Base-by-base conservation (phyloP, 2,888 invertebrate species). In the Limenitis arthemis region DNA sequence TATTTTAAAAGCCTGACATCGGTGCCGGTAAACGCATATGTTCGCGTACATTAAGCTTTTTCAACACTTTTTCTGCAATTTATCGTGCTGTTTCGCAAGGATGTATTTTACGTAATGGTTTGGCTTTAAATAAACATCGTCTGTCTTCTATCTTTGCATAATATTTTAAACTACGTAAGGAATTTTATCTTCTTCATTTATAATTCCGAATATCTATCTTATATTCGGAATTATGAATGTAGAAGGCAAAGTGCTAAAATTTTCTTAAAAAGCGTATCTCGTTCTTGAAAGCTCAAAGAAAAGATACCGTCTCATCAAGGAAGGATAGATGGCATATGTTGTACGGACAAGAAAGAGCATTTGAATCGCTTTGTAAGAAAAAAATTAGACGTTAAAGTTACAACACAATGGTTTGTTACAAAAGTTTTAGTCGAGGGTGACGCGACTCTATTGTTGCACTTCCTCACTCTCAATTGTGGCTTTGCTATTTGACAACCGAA, bases 401-500 rank as follows among this genome's bases (percentile, higher is more conserved):
- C 34, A 46, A 46, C 30, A 46, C 44, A 46, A 46, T 46, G 44
- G 44, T 46, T 36, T 30, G 29, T 44, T 36, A 44, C 30, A 44
- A 44, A 44, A 44, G 44, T 44, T 44, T 12, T 9, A 36, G 44
- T 46, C 20, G 44, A 46, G 44, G 44, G 44, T 9, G 44, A 8
- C 36, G 36, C 28, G 34, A 30, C 44, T 39, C 49, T 44, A 49
- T 53, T 53, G 53, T 53, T 36, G 44, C 49, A 44, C 44, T 38
- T 33, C 44, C 29, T 31, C 44, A 47, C 38, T 42, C 31, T 44
- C 28, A 44, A 32, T 31, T 44, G 39, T 44, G 34, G 31, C 44
- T 53, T 48, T 41, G 20, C 33, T 32, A 44, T 41, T 44, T 44
- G 53, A 44, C 53, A 53, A 37, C 40, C 49, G 40, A 44, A 49